Percentiles rank a stretch among this genome's conserved stretches.
These are phyloP conservation scores for Habropoda laboriosa DNA, from an alignment of 1,140 invertebrate species.

Conservation along the genomic window DNA sequence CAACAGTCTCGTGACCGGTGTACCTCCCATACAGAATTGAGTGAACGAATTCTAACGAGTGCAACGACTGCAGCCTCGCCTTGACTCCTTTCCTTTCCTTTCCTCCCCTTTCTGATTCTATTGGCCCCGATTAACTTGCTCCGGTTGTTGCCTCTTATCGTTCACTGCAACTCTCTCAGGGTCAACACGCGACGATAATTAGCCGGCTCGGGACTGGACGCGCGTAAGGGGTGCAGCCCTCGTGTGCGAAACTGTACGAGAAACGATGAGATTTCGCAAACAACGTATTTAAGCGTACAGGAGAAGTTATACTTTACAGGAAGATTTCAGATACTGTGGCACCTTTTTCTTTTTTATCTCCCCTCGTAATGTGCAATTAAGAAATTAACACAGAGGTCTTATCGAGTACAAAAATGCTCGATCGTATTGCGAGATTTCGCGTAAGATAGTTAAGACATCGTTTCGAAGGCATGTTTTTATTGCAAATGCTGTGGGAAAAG, in stretches of 20 bases:
- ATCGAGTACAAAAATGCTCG: background rate
- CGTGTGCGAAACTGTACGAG: background rate
- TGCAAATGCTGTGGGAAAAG: too few relatives aligned
- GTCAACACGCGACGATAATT: conserved; percentile 52
- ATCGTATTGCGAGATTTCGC: background rate
- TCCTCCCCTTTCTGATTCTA: conserved; percentile 1
- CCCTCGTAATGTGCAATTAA: background rate
- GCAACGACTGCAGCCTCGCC: conserved; percentile 45
- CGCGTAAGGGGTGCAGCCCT: background rate
- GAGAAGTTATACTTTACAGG: too few relatives aligned
- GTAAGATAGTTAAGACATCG: too few relatives aligned
- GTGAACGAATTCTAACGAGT: conserved; percentile 26
- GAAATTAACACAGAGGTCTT: background rate
- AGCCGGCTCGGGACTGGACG: background rate
- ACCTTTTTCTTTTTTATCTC: background rate
- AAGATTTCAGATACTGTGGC: background rate
- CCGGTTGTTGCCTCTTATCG: conserved; percentile 53
- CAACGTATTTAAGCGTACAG: background rate
- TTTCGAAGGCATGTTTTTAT: background rate
- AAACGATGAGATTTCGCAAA: background rate
- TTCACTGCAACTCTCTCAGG: conserved; percentile 35
- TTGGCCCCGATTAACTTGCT: conserved; percentile 56
- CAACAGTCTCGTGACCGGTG: background rate
- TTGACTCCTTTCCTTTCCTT: conserved; percentile 46
- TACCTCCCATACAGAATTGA: background rate